Percentiles rank a stretch among this genome's conserved stretches.
phyloP scores from a whole-genome alignment of 2,888 invertebrate genomes.

The Drosophila nigricruria region DNA sequence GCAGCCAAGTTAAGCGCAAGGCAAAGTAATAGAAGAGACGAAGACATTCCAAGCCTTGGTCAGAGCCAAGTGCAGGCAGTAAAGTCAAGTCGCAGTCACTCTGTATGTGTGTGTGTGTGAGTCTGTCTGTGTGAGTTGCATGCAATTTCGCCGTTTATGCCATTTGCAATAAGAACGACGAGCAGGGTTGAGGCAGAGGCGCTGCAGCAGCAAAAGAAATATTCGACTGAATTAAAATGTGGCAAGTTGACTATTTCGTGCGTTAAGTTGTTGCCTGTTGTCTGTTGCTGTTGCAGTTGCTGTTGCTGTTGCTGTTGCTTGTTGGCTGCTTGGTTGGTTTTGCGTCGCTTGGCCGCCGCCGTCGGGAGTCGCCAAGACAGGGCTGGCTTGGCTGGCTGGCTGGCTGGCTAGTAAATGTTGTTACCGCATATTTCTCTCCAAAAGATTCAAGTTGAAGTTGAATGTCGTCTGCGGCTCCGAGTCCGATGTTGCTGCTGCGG shows the following conservation, averaged over 20 bases:
- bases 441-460: conserved; percentile 73
- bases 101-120: conserved; percentile 20
- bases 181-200: conserved; percentile 19
- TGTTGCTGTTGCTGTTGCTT: conserved; percentile 24
- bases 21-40: conserved; percentile 60
- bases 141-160: conserved; percentile 72
- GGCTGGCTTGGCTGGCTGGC: conserved; percentile 39
- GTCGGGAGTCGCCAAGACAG: conserved; percentile 26
- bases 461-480: conserved; percentile 61
- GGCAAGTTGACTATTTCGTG: conserved; percentile 79
- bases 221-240: conserved; percentile 82
- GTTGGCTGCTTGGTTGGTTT: conserved; percentile 45
- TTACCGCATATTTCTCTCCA: conserved; percentile 75
- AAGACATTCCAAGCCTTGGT: conserved; percentile 61
- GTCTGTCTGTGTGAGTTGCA: conserved; percentile 50
- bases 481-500: conserved; percentile 27
- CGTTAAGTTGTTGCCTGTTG: conserved; percentile 45
- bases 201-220: conserved; percentile 54
- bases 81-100: conserved; percentile 38
- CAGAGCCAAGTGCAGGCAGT: conserved; percentile 54
- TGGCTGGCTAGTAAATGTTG: conserved; percentile 68
- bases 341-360: conserved; percentile 28
- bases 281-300: conserved; percentile 19
- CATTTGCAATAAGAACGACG: conserved; percentile 67
- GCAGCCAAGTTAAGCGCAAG: conserved; percentile 64